Base-by-base conservation (phyloP, 1,140 invertebrate genomes). In the Streblospio benedicti region DNA sequence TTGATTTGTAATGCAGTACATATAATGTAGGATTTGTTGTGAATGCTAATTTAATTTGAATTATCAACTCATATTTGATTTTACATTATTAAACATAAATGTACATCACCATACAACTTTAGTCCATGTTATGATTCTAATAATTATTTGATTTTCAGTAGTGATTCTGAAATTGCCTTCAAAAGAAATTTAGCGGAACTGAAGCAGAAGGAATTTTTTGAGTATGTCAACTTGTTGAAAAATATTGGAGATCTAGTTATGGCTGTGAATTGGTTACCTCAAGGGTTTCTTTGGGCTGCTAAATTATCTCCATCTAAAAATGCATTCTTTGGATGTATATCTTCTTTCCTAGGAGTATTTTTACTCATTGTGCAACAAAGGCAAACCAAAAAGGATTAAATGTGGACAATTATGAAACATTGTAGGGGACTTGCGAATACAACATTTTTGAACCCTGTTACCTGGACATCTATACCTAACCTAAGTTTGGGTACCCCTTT, bases 201-300 rank as follows among this genome's bases (percentile, higher is more conserved):
- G 28, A 18, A 35, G 41, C 27, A 53, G 25, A 28, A 47, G 30
- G 51, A 35, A 30, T 45, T 28, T n/a, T 28, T 18, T 9, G 44
- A 50, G 20, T 55, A 51, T 53, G 25, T 59, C 16, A 52, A 61
- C 31, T 30, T 61, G 0, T 18, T 61, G 16, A 61, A 61, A 45
- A 61, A 61, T 30, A 20, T 55, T 31, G 32, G 35, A 16, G 60
- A 61, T 31, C 28, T 56, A 20, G 35, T 61, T 2, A 38, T 61
- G 14, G 60, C 52, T 30, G 23, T 61, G 27, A 57, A 33, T 20
- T 33, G 33, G 55, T 44, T 61, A 45, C 60, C 60, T 14, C 28
- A 33, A 25, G 60, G 60, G 14, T 41, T 56, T 30, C 60, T 61
- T 1, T 61, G 60, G 60, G 52, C 53, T 12, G 60, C 52, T 16